phyloP scores from a whole-genome alignment of 2,888 invertebrate species.

The Brachypterus glaber region DNA sequence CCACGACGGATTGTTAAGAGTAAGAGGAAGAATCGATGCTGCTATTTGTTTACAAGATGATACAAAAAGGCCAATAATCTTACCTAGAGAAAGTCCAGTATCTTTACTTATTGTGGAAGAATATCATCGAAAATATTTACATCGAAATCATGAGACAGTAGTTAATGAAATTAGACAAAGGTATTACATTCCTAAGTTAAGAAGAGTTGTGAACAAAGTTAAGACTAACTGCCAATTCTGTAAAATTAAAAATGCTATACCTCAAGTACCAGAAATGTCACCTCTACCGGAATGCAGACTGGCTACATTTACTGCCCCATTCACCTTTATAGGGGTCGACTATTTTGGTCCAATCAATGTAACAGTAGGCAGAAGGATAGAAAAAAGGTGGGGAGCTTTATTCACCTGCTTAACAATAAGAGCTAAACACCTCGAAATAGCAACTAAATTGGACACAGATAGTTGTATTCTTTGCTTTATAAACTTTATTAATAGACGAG shows the following conservation, averaged over 20 bases:
- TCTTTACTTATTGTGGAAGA: background rate
- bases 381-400: too few species aligned
- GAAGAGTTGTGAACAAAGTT: constrained; percentile 8
- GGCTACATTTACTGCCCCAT: constrained; percentile 6
- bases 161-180: constrained; percentile 11
- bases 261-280: constrained; percentile 10
- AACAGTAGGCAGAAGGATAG: constrained; percentile 10
- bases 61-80: constrained; percentile 7
- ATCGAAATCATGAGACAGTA: constrained; percentile 10
- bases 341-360: constrained; percentile 14
- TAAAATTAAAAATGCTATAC: constrained; percentile 8
- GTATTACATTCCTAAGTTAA: constrained; percentile 8
- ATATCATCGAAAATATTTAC: background rate
- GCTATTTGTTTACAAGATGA: background rate
- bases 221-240: background rate
- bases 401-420: too few species aligned
- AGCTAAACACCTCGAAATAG: constrained; percentile 11
- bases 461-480: constrained; percentile 1
- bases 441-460: constrained; percentile 4
- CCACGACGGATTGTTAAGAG: constrained; percentile 3
- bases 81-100: constrained; percentile 5
- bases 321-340: constrained; percentile 12
- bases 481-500: constrained; percentile 9
- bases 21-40: constrained; percentile 7
- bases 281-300: constrained; percentile 8